phyloP scores from a whole-genome alignment of 2,113 vertebrate species.

The Periophthalmus modestus region DNA sequence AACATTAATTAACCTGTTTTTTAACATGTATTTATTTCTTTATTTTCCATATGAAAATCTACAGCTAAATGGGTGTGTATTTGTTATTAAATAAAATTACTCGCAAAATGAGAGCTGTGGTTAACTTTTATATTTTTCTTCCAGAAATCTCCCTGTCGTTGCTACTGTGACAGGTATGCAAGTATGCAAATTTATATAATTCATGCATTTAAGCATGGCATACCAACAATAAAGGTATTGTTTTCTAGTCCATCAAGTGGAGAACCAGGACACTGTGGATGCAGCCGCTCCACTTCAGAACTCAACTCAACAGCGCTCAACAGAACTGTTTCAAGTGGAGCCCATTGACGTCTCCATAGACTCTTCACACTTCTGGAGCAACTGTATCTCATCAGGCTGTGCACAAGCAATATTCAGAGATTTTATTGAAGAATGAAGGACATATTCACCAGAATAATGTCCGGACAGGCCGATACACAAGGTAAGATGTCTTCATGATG shows the following conservation, averaged over 20 bases:
- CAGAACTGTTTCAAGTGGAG: not conserved
- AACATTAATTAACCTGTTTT: not conserved
- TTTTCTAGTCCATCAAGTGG: not conserved
- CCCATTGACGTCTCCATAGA: not conserved
- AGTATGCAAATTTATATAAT: not conserved
- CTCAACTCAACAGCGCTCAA: no score
- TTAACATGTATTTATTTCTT: not conserved
- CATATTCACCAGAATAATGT: constrained; percentile 61
- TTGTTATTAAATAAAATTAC: no score
- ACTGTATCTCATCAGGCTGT: constrained; percentile 64
- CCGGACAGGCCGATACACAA: constrained; percentile 60
- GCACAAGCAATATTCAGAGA: constrained; percentile 65
- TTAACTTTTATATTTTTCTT: not conserved
- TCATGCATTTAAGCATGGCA: not conserved
- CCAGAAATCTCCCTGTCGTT: not conserved
- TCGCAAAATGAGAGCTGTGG: not conserved
- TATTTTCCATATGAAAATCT: not conserved
- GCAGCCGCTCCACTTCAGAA: not conserved
- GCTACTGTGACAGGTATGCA: not conserved
- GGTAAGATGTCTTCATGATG: constrained; percentile 40
- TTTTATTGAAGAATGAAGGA: constrained; percentile 55
- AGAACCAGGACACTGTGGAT: not conserved
- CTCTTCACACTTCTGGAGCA: constrained; percentile 66
- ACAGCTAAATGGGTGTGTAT: not conserved
- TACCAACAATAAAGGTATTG: not conserved